Conservation (phyloP, 2,888 invertebrate genomes). For the Lithophane ornitopus region DNA sequence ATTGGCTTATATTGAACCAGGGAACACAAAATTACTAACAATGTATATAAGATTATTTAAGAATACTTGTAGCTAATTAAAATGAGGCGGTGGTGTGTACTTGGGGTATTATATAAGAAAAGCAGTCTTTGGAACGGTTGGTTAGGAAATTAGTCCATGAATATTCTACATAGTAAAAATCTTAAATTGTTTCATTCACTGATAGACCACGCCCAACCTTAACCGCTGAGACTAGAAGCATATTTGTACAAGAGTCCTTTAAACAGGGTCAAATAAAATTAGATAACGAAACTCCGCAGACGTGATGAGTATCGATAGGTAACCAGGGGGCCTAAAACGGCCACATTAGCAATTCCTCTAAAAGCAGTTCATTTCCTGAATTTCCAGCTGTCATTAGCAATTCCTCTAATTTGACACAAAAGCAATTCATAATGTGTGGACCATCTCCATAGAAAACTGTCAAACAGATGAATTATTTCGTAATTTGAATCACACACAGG, state of each 20-base stretch:
- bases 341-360: too few relatives aligned
- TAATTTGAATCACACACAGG: too few relatives aligned
- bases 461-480: too few relatives aligned
- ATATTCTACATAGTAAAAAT: neutral
- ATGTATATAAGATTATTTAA: conserved; percentile 27
- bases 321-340: too few relatives aligned
- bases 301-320: too few relatives aligned
- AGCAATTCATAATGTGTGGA: too few relatives aligned
- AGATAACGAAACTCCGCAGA: too few relatives aligned
- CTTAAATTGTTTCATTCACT: neutral
- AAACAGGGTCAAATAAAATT: too few relatives aligned
- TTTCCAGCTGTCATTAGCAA: too few relatives aligned
- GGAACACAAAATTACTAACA: conserved; percentile 20
- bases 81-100: conserved; percentile 1
- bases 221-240: neutral
- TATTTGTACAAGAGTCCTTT: neutral
- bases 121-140: neutral
- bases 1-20: conserved; percentile 37
- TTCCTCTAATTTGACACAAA: too few relatives aligned
- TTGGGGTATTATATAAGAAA: conserved; percentile 16
- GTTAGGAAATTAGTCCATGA: neutral
- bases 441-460: too few relatives aligned
- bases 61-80: conserved; percentile 13
- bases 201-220: neutral
- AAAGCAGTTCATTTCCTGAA: too few relatives aligned